Conservation (phyloP, 2,113 vertebrate genomes). For the Dasyornis broadbenti region DNA sequence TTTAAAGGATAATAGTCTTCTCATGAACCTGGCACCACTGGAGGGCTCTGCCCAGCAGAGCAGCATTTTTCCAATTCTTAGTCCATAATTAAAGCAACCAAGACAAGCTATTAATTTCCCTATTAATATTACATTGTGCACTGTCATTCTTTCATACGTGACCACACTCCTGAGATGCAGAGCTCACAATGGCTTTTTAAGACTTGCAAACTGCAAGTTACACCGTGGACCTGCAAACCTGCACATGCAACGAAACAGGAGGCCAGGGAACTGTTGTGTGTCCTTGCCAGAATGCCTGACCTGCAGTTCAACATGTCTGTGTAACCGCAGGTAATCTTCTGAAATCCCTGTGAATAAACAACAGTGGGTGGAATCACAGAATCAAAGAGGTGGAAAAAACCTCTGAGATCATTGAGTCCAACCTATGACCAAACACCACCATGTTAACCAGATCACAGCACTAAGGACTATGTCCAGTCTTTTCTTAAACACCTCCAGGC, state of each 20-base stretch:
- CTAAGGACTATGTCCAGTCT: rapidly evolving
- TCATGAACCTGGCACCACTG: rapidly evolving
- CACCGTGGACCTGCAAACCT: background rate
- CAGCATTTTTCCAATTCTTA: background rate
- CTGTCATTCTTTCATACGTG: background rate
- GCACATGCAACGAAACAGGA: rapidly evolving
- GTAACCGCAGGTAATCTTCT: background rate
- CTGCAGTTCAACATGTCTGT: rapidly evolving
- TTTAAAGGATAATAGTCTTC: background rate
- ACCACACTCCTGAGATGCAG: background rate
- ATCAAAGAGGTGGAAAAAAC: background rate
- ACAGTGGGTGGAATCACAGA: background rate
- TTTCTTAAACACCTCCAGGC: background rate
- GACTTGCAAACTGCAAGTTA: background rate
- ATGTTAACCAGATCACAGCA: too few species aligned
- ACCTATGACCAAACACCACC: rapidly evolving
- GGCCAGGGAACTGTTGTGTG: background rate
- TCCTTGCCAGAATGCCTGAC: too few species aligned
- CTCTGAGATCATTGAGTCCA: background rate
- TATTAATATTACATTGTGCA: background rate
- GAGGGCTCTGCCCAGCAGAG: background rate
- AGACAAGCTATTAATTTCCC: background rate
- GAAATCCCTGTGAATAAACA: background rate
- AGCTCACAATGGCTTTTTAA: background rate
- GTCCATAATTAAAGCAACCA: background rate